These are phyloP conservation scores for Melinaea marsaeus DNA, from an alignment of 2,888 invertebrate genomes.

Conservation along the genomic window DNA sequence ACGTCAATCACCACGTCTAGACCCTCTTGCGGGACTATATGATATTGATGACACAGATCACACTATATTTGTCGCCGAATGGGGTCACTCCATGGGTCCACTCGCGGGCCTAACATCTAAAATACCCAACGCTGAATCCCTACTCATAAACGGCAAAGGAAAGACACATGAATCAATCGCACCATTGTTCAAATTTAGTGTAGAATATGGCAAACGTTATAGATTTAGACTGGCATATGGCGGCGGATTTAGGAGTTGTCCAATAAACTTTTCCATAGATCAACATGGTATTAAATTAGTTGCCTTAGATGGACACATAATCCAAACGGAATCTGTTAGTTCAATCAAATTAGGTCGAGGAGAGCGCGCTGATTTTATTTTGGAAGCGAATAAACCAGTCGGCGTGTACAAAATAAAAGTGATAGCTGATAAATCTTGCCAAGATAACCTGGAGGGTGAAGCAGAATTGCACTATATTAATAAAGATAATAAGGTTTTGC, in stretches of 20 bases:
- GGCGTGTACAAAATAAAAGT: conserved; percentile 81
- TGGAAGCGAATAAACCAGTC: conserved; percentile 78
- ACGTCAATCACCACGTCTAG: conserved; percentile 79
- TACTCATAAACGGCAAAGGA: conserved; percentile 81
- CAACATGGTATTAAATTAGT: conserved; percentile 81
- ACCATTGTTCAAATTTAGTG: conserved; percentile 69
- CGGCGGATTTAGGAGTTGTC: conserved; percentile 82
- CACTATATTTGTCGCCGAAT: conserved; percentile 83
- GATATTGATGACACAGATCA: conserved; percentile 85
- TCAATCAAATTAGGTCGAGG: conserved; percentile 81
- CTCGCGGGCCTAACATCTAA: conserved; percentile 64
- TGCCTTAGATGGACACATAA: conserved; percentile 83
- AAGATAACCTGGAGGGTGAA: conserved; percentile 67
- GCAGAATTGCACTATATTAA: conserved; percentile 72
- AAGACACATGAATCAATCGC: conserved; percentile 64
- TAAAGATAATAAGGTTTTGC: conserved; percentile 48
- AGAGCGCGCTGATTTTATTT: conserved; percentile 85
- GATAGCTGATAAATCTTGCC: conserved; percentile 69
- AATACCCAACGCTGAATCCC: conserved; percentile 66
- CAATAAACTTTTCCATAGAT: conserved; percentile 81
- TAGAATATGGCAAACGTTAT: conserved; percentile 79
- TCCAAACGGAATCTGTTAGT: conserved; percentile 76
- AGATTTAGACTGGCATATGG: conserved; percentile 83
- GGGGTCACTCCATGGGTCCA: conserved; percentile 79
- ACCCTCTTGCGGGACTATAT: conserved; percentile 80